A percentile compares a stretch with the other conserved stretches of the same genome.
Conservation (phyloP, 2,113 vertebrate genomes). For the Ailuropoda melanoleuca region DNA sequence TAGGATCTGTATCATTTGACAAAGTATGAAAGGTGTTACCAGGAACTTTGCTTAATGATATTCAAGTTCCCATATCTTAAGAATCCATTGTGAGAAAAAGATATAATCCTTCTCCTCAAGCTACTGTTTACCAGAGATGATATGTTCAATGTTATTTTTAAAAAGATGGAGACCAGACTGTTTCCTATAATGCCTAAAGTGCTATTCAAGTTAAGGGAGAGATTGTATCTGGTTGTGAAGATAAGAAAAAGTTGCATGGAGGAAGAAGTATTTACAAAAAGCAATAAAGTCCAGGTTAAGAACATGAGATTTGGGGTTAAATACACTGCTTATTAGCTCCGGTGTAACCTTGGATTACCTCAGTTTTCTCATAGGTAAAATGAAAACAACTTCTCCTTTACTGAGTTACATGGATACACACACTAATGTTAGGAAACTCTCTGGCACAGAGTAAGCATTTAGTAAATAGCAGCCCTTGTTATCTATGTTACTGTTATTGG, state of each 20-base stretch:
- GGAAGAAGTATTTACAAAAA: constrained; percentile 22
- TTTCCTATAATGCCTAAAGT: background rate
- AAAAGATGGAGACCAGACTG: background rate
- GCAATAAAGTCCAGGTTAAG: background rate
- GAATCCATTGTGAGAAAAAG: background rate
- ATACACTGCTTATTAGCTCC: background rate
- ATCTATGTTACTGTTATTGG: constrained; percentile 1
- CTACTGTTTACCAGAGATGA: background rate
- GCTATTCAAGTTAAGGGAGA: background rate
- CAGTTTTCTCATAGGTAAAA: constrained; percentile 26
- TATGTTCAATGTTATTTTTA: background rate
- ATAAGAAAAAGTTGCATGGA: background rate
- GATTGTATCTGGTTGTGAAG: background rate
- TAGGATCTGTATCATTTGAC: constrained; percentile 1
- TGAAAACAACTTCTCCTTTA: background rate
- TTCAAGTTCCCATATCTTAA: constrained; percentile 12
- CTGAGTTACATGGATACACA: background rate
- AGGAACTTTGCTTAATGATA: background rate
- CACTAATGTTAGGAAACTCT: background rate
- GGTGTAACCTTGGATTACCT: background rate
- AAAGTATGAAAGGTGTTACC: constrained; percentile 4
- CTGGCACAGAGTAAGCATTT: constrained; percentile 7
- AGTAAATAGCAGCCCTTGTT: constrained; percentile 10
- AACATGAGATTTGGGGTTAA: constrained; percentile 4
- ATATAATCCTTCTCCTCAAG: background rate